Evolutionary conservation across 1,140 invertebrate species (phyloP).

Genomic region (Drosophila jambulina): DNA sequence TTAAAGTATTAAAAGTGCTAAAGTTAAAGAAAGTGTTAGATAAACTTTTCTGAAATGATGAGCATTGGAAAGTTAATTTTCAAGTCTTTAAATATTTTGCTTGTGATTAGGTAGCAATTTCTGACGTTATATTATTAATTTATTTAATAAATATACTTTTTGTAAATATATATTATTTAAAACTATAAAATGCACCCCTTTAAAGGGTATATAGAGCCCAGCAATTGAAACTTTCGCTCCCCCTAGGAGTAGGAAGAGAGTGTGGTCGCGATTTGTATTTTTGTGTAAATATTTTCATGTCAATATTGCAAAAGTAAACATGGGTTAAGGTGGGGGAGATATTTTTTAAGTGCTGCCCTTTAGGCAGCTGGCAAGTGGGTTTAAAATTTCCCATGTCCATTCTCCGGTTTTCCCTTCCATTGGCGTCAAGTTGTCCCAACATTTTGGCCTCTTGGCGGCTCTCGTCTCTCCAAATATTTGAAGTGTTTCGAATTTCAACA

Average conservation of each 20-base stretch:
- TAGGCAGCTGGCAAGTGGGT: conserved; percentile 73
- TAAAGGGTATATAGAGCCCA: neutral
- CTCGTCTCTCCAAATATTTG: conserved; percentile 74
- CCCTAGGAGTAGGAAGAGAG: neutral
- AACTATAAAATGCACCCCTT: no score
- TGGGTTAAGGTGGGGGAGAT: neutral
- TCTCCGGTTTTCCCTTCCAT: conserved; percentile 9
- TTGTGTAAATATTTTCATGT: conserved; percentile 78
- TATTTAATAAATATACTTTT: neutral
- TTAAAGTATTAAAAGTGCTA: neutral
- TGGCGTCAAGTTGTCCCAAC: conserved; percentile 76
- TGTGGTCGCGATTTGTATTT: conserved; percentile 66
- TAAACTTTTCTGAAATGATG: neutral
- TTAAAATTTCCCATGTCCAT: conserved; percentile 78
- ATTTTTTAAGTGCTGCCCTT: conserved; percentile 66
- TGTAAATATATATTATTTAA: neutral
- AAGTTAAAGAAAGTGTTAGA: neutral
- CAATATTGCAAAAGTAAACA: conserved; percentile 77
- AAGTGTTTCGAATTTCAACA: conserved; percentile 75
- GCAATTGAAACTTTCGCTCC: conserved; percentile 10
- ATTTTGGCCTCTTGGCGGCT: conserved; percentile 48
- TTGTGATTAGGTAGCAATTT: neutral
- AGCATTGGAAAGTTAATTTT: neutral
- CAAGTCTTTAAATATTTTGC: no score
- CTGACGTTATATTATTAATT: no score